Evolutionary conservation across 2,797 vertebrate species (phyloP).

Genomic region (Xenentodon cancila): DNA sequence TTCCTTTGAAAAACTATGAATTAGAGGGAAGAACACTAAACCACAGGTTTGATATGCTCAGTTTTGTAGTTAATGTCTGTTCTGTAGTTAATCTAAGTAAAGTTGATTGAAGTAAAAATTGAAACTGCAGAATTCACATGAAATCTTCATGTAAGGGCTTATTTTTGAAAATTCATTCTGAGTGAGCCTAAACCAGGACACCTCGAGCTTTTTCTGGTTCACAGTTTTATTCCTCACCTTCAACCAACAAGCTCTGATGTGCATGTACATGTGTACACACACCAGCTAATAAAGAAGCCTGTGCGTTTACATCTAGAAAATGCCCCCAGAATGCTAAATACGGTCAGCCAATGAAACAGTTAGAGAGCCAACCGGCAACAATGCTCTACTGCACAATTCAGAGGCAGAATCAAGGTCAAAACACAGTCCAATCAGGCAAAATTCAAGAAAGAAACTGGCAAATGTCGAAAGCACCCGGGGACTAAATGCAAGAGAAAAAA

Average conservation of each 20-base stretch:
- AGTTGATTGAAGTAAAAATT: no score
- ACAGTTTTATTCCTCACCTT: not conserved
- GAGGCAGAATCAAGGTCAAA: slow-evolving; percentile 8
- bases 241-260: not conserved
- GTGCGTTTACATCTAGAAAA: slow-evolving; percentile 7
- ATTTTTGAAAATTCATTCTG: no score
- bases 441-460: not conserved
- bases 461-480: not conserved
- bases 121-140: no score
- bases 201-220: not conserved
- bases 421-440: slow-evolving; percentile 6
- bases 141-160: no score
- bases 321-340: slow-evolving; percentile 2
- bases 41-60: no score
- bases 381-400: not conserved
- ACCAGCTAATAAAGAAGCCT: no score
- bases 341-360: not conserved
- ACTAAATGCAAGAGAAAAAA: not conserved
- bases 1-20: no score
- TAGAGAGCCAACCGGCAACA: slow-evolving; percentile 3
- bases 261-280: slow-evolving; percentile 3
- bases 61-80: no score
- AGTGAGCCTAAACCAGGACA: no score
- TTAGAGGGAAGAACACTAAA: no score
- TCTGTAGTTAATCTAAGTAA: no score